Percentiles rank a stretch among this genome's conserved stretches.
Conservation (phyloP, 2,888 invertebrate species). For the Chrysolina americana region DNA sequence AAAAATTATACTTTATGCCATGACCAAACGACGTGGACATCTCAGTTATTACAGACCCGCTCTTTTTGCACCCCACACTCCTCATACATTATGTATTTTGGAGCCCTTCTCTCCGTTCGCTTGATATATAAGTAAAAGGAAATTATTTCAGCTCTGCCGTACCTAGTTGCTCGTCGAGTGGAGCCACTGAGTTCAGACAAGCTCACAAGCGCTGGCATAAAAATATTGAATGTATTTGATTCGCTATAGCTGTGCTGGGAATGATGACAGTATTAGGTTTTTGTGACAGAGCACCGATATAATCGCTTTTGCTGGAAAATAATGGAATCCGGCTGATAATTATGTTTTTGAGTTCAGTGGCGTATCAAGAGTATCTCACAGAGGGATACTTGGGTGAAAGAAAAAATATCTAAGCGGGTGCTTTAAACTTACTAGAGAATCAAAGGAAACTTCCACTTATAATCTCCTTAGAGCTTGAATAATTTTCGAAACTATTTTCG, state of each 20-base stretch:
- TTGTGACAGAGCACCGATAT: neutral
- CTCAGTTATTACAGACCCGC: conserved; percentile 62
- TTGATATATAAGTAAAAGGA: conserved; percentile 49
- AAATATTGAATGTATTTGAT: conserved; percentile 18
- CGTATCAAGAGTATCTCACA: neutral
- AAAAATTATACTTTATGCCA: conserved; percentile 67
- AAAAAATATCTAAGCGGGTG: neutral
- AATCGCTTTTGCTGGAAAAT: neutral
- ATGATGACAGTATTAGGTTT: neutral
- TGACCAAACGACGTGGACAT: conserved; percentile 63
- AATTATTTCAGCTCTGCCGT: conserved; percentile 43
- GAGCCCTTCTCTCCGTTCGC: conserved; percentile 48
- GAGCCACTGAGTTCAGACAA: conserved; percentile 15
- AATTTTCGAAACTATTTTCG: no score
- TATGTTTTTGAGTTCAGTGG: neutral
- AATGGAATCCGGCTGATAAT: neutral
- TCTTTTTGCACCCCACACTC: conserved; percentile 51
- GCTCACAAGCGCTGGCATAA: conserved; percentile 9
- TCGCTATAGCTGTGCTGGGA: neutral
- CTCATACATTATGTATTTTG: conserved; percentile 64
- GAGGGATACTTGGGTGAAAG: neutral
- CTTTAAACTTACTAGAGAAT: neutral
- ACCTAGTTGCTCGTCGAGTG: conserved; percentile 22
- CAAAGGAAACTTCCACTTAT: no score
- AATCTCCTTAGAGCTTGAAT: no score